Percentiles rank a stretch among this genome's conserved stretches.
Evolutionary conservation across 1,140 invertebrate species (phyloP).

Genomic region (Agrilus planipennis): DNA sequence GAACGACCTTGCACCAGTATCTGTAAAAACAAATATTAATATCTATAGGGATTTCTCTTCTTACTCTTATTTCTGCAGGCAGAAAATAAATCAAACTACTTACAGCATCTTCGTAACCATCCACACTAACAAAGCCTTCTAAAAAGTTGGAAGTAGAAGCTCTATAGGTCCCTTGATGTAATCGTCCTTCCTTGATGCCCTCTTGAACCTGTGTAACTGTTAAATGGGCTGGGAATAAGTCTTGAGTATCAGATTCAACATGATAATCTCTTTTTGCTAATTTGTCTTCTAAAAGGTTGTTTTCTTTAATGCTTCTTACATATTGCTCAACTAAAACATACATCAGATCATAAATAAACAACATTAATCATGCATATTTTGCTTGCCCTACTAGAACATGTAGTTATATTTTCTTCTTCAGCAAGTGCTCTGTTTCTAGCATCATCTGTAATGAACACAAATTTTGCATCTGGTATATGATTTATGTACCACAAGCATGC

Average conservation of each 20-base stretch:
- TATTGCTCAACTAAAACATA: constrained; percentile 24
- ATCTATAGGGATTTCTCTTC: neutral
- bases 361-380: constrained; percentile 4
- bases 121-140: constrained; percentile 82
- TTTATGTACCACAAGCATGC: constrained; percentile 72
- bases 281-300: constrained; percentile 65
- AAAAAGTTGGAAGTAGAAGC: constrained; percentile 86
- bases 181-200: constrained; percentile 66
- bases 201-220: constrained; percentile 60
- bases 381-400: constrained; percentile 48
- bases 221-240: constrained; percentile 78
- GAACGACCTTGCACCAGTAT: constrained; percentile 80
- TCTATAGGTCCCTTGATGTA: constrained; percentile 74
- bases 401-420: constrained; percentile 50
- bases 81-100: constrained; percentile 18
- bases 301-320: constrained; percentile 29
- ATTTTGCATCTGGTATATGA: constrained; percentile 49
- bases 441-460: constrained; percentile 83
- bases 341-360: neutral
- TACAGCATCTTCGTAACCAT: constrained; percentile 62
- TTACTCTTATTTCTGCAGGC: neutral
- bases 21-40: constrained; percentile 35
- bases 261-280: constrained; percentile 54
- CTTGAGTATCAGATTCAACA: constrained; percentile 47
- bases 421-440: constrained; percentile 64